These are phyloP conservation scores for Darevskia nairensis DNA, from an alignment of 2,797 vertebrate genomes.

Conservation along the genomic window DNA sequence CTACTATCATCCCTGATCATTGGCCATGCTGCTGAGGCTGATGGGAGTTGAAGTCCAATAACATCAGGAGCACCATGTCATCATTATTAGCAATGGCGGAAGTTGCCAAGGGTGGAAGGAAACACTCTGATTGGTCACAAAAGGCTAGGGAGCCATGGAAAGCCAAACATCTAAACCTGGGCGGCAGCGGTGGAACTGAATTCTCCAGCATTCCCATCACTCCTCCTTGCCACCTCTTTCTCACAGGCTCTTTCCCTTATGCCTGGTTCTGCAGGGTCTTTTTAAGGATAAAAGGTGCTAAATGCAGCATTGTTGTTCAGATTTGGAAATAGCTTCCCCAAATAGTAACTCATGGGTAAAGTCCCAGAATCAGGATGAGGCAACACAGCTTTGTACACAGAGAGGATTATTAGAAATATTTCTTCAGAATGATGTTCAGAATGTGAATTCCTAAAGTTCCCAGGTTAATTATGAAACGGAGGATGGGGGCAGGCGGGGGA, in stretches of 20 bases:
- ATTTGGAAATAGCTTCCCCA: conserved; percentile 71
- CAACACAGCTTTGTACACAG: conserved; percentile 67
- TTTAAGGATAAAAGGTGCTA: conserved; percentile 57
- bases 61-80: too few species aligned
- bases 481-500: conserved; percentile 16
- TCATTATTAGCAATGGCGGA: too few species aligned
- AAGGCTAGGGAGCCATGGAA: too few species aligned
- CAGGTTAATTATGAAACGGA: conserved; percentile 75
- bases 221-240: neutral
- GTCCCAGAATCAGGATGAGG: conserved; percentile 68
- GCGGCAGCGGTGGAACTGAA: too few species aligned
- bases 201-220: too few species aligned
- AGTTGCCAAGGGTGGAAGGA: too few species aligned
- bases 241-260: conserved; percentile 40
- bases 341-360: conserved; percentile 72
- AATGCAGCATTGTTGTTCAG: conserved; percentile 67
- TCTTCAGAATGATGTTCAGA: conserved; percentile 74
- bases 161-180: too few species aligned
- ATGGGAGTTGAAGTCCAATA: too few species aligned
- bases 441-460: conserved; percentile 69
- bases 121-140: too few species aligned
- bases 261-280: conserved; percentile 62
- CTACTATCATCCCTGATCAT: too few species aligned
- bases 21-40: too few species aligned
- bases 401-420: conserved; percentile 75